A percentile compares a stretch with the other conserved stretches of the same genome.
Conservation (phyloP, 2,797 vertebrate species). For the Enoplosus armatus region DNA sequence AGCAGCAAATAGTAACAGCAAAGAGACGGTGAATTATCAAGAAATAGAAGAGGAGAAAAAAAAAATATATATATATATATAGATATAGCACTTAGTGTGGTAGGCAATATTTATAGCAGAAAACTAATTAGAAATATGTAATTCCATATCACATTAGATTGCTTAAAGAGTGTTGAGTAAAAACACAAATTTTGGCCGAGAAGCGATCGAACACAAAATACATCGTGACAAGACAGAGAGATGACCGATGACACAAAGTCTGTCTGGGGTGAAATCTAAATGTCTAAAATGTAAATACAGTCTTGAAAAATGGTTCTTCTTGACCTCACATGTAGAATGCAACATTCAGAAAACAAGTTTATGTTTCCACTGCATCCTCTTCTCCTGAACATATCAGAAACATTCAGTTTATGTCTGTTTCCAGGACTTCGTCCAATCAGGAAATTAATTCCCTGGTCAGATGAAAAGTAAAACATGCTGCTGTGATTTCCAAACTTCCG, state of each 20-base stretch:
- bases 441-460: conserved; percentile 30
- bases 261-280: neutral
- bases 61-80: too few relatives aligned
- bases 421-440: conserved; percentile 55
- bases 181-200: neutral
- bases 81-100: neutral
- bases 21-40: conserved; percentile 4
- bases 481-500: conserved; percentile 40
- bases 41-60: neutral
- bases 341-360: neutral
- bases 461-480: conserved; percentile 42
- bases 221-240: neutral
- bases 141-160: neutral
- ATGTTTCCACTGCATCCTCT: neutral
- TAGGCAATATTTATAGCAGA: neutral
- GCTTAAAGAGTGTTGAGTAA: neutral
- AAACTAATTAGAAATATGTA: neutral
- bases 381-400: conserved; percentile 4
- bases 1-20: conserved; percentile 4
- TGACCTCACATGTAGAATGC: neutral
- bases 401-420: conserved; percentile 47
- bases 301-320: fast-evolving
- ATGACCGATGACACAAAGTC: neutral
- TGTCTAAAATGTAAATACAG: neutral
- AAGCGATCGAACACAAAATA: neutral